Evolutionary conservation across 2,888 invertebrate genomes (phyloP).

Genomic region (Sinopyrophorus schimmeli): DNA sequence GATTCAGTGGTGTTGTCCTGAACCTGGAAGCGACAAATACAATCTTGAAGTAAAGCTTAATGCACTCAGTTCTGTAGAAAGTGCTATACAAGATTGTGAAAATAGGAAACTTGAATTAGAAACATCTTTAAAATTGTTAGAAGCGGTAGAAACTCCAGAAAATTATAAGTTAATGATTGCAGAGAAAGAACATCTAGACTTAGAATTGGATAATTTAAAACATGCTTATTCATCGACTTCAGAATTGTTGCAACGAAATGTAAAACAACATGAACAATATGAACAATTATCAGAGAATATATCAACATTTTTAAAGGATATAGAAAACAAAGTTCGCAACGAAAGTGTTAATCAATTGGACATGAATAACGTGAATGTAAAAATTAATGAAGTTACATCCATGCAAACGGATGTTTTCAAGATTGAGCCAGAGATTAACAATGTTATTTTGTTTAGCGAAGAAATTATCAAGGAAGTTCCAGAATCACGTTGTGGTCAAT

Average conservation of each 20-base stretch:
- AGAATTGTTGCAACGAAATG: constrained; percentile 68
- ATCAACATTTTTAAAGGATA: constrained; percentile 76
- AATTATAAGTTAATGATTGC: constrained; percentile 67
- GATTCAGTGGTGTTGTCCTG: constrained; percentile 88
- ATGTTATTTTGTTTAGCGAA: constrained; percentile 69
- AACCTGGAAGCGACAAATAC: constrained; percentile 86
- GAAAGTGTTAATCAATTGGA: constrained; percentile 75
- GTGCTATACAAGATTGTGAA: constrained; percentile 72
- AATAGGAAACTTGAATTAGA: constrained; percentile 68
- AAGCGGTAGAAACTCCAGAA: constrained; percentile 74
- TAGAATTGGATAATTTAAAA: constrained; percentile 72
- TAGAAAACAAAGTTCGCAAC: constrained; percentile 72
- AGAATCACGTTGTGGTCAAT: constrained; percentile 81
- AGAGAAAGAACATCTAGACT: constrained; percentile 70
- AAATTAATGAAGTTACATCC: constrained; percentile 67
- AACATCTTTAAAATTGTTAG: constrained; percentile 70
- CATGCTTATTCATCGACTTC: constrained; percentile 71
- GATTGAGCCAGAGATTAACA: constrained; percentile 68
- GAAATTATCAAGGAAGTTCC: constrained; percentile 76
- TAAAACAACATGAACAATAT: constrained; percentile 79
- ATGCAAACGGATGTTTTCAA: constrained; percentile 67
- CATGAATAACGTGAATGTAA: constrained; percentile 68
- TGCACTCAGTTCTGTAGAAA: constrained; percentile 75
- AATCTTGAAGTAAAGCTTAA: constrained; percentile 89
- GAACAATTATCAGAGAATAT: constrained; percentile 76